phyloP scores from a whole-genome alignment of 2,888 invertebrate species.

The Prionchulus punctatus region DNA sequence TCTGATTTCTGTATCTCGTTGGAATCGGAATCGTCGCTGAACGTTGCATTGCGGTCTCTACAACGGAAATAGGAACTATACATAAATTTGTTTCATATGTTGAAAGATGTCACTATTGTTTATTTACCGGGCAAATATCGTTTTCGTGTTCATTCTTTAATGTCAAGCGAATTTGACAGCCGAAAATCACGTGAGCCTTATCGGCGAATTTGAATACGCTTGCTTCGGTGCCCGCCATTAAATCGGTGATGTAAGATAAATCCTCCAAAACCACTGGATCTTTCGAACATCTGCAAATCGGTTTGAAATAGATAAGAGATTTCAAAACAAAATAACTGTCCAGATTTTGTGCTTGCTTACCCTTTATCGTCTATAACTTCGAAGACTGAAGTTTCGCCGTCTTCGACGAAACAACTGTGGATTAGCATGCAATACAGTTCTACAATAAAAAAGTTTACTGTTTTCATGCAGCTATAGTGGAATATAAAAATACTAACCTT shows the following conservation, averaged over 20 bases:
- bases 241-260: constrained; percentile 4
- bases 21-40: background rate
- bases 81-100: background rate
- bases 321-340: background rate
- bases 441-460: background rate
- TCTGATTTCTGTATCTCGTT: background rate
- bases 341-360: constrained; percentile 4
- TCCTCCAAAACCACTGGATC: constrained; percentile 5
- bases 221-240: constrained; percentile 8
- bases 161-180: constrained; percentile 9
- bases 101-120: background rate
- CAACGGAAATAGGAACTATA: background rate
- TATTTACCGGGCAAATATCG: constrained; percentile 8
- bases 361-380: constrained; percentile 7
- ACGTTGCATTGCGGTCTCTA: constrained; percentile 3
- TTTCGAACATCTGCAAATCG: constrained; percentile 7
- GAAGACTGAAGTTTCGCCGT: constrained; percentile 1
- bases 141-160: constrained; percentile 3
- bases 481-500: background rate
- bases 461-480: background rate
- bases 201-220: constrained; percentile 12
- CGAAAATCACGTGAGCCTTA: constrained; percentile 10
- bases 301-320: background rate
- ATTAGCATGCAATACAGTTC: constrained; percentile 12
- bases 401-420: constrained; percentile 12